These are phyloP conservation scores for Xylota sylvarum DNA, from an alignment of 2,888 invertebrate genomes.

Conservation along the genomic window DNA sequence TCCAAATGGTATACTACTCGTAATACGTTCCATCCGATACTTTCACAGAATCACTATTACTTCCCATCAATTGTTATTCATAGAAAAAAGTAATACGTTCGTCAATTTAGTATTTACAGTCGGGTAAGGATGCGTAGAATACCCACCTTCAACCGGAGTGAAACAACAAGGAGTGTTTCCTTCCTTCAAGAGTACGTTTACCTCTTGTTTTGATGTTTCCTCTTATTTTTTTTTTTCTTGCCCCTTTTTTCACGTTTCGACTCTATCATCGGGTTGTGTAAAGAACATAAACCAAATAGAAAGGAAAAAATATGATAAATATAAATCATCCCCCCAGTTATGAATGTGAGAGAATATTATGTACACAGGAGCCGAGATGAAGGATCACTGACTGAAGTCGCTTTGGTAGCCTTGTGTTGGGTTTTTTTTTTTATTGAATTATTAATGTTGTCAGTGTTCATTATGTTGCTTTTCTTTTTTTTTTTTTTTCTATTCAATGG, in stretches of 20 bases:
- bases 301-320: conserved; percentile 6
- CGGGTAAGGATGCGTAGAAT: background rate
- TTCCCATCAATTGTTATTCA: conserved; percentile 25
- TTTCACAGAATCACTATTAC: conserved; percentile 3
- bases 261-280: background rate
- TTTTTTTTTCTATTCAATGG: background rate
- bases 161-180: background rate
- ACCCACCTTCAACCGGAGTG: background rate
- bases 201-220: conserved; percentile 32
- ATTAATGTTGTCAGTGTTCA: conserved; percentile 16
- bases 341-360: no score
- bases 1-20: background rate
- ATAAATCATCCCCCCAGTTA: conserved; percentile 14
- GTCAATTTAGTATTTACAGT: background rate
- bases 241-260: background rate
- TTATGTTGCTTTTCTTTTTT: background rate
- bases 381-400: conserved; percentile 13
- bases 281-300: conserved; percentile 2
- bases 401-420: background rate
- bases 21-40: background rate
- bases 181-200: conserved; percentile 17
- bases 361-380: background rate
- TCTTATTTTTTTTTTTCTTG: no score
- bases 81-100: conserved; percentile 6
- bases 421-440: conserved; percentile 17